Percentiles rank a stretch among this genome's conserved stretches.
Evolutionary conservation across 1,140 invertebrate species (phyloP).

Genomic region (Drusus annulatus): DNA sequence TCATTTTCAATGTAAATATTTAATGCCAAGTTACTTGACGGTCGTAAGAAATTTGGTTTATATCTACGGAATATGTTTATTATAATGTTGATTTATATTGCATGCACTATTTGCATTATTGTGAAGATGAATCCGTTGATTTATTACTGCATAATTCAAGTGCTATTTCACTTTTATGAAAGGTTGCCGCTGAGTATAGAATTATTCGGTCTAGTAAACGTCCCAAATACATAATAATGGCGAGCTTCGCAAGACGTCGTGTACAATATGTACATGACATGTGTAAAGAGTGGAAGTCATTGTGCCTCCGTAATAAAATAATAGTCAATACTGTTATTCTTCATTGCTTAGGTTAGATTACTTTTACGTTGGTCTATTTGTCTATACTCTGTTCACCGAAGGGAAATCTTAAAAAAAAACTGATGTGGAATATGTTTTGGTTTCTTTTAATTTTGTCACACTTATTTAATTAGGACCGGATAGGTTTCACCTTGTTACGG

Average conservation of each 20-base stretch:
- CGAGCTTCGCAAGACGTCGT: background rate
- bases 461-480: no score
- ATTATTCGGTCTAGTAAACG: slow-evolving; percentile 21
- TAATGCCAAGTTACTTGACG: no score
- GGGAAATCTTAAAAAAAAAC: no score
- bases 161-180: slow-evolving; percentile 33
- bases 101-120: background rate
- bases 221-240: background rate
- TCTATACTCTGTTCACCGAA: no score
- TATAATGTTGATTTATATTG: background rate
- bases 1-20: no score
- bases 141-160: slow-evolving; percentile 7
- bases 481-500: no score
- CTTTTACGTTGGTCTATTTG: background rate
- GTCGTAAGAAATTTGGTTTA: no score
- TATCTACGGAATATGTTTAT: background rate
- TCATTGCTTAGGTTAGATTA: background rate
- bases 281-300: background rate
- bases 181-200: slow-evolving; percentile 3
- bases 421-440: no score
- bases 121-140: background rate
- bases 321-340: background rate
- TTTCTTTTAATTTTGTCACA: no score
- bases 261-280: background rate
- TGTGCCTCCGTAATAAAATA: background rate